Evolutionary conservation across 2,888 invertebrate genomes (phyloP).

Genomic region (Diaperis boleti): DNA sequence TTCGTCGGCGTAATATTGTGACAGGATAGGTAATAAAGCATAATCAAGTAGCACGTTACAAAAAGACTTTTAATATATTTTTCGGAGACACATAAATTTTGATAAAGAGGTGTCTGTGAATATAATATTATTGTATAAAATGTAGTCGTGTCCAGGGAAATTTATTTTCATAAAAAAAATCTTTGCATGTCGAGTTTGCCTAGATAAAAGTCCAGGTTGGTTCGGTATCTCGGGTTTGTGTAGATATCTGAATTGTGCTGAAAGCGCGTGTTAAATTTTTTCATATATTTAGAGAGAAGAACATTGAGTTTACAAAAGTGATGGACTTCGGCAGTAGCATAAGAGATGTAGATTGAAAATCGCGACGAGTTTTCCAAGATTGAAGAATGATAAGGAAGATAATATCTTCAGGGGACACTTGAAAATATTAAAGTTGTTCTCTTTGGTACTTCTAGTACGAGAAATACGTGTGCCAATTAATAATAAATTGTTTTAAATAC

Average conservation of each 20-base stretch:
- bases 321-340: neutral
- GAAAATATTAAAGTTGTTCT: conserved; percentile 34
- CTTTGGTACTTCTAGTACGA: conserved; percentile 31
- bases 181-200: conserved; percentile 13
- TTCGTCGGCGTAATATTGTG: conserved; percentile 59
- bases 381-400: conserved; percentile 8
- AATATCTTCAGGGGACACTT: conserved; percentile 25
- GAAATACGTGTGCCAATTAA: conserved; percentile 50
- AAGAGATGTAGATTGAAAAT: neutral
- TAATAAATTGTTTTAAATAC: conserved; percentile 57
- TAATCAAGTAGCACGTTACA: conserved; percentile 60
- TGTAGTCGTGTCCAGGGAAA: conserved; percentile 6
- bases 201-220: no score
- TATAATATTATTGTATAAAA: conserved; percentile 16
- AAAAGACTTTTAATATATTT: conserved; percentile 57
- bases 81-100: conserved; percentile 55
- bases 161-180: conserved; percentile 13
- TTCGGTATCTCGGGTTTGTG: no score
- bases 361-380: neutral
- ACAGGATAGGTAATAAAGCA: conserved; percentile 60
- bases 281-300: no score
- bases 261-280: conserved; percentile 9
- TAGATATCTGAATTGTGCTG: conserved; percentile 8
- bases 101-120: conserved; percentile 53
- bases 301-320: neutral